Evolutionary conservation across 2,113 vertebrate genomes (phyloP).

Genomic region (Xiphophorus maculatus): DNA sequence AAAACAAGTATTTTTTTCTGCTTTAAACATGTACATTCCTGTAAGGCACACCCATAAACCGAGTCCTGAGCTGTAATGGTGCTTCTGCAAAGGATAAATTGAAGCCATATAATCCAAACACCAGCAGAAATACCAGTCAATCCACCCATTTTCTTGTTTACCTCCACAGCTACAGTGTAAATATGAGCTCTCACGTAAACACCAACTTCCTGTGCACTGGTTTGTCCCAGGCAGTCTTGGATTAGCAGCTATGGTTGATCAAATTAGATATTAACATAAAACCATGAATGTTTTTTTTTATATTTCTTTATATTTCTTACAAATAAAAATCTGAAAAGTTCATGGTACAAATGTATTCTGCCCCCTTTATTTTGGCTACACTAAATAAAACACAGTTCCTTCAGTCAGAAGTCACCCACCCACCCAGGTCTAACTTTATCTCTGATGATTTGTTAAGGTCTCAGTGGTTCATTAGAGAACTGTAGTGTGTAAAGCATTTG

Average conservation of each 20-base stretch:
- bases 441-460: too few species aligned
- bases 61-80: background rate
- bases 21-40: background rate
- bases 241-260: background rate
- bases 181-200: slow-evolving; percentile 18
- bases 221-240: background rate
- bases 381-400: too few species aligned
- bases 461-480: too few species aligned
- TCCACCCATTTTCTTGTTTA: slow-evolving; percentile 49
- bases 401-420: too few species aligned
- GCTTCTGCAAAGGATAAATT: slow-evolving; percentile 6
- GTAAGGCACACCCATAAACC: background rate
- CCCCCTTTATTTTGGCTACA: too few species aligned
- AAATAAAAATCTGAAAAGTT: too few species aligned
- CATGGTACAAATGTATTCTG: too few species aligned
- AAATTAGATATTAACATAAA: background rate
- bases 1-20: slow-evolving; percentile 6
- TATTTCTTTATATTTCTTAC: background rate
- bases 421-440: too few species aligned
- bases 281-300: too few species aligned
- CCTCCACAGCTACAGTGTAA: background rate
- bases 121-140: slow-evolving; percentile 45
- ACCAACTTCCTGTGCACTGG: slow-evolving; percentile 22
- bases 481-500: too few species aligned
- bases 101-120: slow-evolving; percentile 41